Evolutionary conservation across 92 coral and sea anemone genomes (phyloP), one percentile per base, ranked within the genome.

Genomic region (Chrysogorgia sp.): DNA sequence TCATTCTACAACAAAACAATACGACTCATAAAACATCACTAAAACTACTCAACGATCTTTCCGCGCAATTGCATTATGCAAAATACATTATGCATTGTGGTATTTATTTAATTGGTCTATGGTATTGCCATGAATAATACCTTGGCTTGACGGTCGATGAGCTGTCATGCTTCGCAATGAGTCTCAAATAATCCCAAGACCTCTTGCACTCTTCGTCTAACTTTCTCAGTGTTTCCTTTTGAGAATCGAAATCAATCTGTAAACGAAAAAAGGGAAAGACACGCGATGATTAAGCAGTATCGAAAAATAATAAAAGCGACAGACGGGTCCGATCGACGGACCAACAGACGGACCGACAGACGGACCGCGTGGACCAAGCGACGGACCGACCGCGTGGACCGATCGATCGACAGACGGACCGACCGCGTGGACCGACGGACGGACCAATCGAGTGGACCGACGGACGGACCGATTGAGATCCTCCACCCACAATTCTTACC

Each of bases 101-200:
- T 52, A 52, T 52, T 4, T 19, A 52, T 52, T 4, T 52, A 4
- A 26, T 52, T 15, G 19, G 5, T 52, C 19, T 19, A 26, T 52
- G 59, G 23, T 19, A 52, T 5, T 52, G 59, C 23, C 23, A n/a
- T n/a, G n/a, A n/a, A n/a, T 35, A n/a, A 41, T 81, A 92, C 97
- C 85, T 96, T 92, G 97, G 90, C 84, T 96, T 96, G 12, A 96
- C 89, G 63, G 84, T 93, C 34, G 90, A 89, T 22, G 99, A 87
- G 80, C 92, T 96, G 74, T 96, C 99, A 68, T 96, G 99, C 69
- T 96, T 96, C 33, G 99, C 99, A 34, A 96, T 93, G 56, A 96
- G 63, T 69, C 99, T 89, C 34, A 96, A 85, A 66, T 96, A 86
- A 56, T 96, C 99, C 99, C 99, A 96, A 2, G 99, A 96, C 55